Evolutionary conservation across 37 sponge, comb jelly and placozoan genomes (phyloP), one percentile per base, ranked within the genome.

Genomic region (Oscarella lobularis): DNA sequence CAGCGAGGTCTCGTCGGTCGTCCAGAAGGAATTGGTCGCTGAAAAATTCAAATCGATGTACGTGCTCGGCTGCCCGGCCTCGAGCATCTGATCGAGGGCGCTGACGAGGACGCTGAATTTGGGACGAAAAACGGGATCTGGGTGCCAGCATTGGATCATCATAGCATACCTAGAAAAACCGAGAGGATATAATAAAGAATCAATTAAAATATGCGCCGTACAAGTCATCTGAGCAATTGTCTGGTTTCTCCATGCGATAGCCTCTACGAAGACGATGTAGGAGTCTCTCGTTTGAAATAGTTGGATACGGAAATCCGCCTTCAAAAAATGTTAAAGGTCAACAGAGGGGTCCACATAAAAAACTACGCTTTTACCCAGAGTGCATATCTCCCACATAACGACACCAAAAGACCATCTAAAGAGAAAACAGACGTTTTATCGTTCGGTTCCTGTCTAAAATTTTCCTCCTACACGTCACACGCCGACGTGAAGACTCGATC

Each of bases 231-330:
- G 89, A 88, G 79, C 89, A 88, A 79, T 88, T 88, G 38, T 88
- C 89, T 67, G 89, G 89, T 54, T 81, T 80, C 29, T 88, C 89
- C 89, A 88, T 84, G 6, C 89, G 65, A 78, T 88, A 88, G 30
- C 89, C 89, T 36, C 37, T 40, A 35, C 71, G 75, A 39, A 88
- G 82, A 40, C 65, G 39, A 9, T 55, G 31, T 9, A 88, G 73
- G 32, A 88, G 76, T 35, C 80, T 85, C 33, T 84, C 81, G 73
- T 88, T 88, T 0, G 66, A 38, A 20, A 88, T 39, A 6, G 73
- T 65, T 0, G 89, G 89, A 81, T 88, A 88, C 36, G 89, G 89
- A 36, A 83, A 78, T 0, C 85, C 88, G 33, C 88, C 88, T 87
- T 41, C 29, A 75, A 48, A 6, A 9, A 41, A 39, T n/a, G 2